Percentiles rank a stretch among this genome's conserved stretches.
phyloP scores from a whole-genome alignment of 2,888 invertebrate genomes.

The Sphecodes monilicornis region DNA sequence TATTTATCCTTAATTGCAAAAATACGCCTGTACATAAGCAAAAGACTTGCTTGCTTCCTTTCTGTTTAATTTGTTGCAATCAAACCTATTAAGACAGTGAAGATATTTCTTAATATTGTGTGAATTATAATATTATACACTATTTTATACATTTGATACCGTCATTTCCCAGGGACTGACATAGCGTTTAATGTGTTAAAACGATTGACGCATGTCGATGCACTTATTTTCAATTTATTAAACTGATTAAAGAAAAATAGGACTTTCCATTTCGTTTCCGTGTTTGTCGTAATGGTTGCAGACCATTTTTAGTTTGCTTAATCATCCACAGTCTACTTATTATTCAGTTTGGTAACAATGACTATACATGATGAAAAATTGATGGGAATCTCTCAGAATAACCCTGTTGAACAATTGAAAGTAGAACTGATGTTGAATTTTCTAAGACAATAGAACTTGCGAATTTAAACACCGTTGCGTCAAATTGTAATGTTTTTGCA shows the following conservation, averaged over 20 bases:
- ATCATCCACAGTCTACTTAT: not conserved
- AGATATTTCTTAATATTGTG: too few relatives aligned
- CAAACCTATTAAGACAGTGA: too few relatives aligned
- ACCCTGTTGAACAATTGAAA: conserved; percentile 62
- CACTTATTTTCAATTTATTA: not conserved
- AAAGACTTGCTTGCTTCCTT: too few relatives aligned
- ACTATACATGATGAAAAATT: conserved; percentile 44
- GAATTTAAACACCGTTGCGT: not conserved
- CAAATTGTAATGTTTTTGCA: conserved; percentile 65
- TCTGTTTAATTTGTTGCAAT: too few relatives aligned
- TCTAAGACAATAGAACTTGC: not conserved
- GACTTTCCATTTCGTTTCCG: not conserved
- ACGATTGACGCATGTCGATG: not conserved
- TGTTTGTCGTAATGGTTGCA: not conserved
- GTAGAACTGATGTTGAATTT: conserved; percentile 68
- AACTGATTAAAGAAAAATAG: not conserved
- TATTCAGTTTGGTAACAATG: not conserved
- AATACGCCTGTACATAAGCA: too few relatives aligned
- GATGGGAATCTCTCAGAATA: conserved; percentile 66
- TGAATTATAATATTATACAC: too few relatives aligned
- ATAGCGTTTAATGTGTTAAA: too few relatives aligned
- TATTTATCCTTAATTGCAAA: too few relatives aligned
- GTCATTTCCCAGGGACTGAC: too few relatives aligned
- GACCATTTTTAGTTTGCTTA: not conserved
- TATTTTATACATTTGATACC: too few relatives aligned